These are phyloP conservation scores for Lepidocyrtoides sp. DNA, from an alignment of 2,888 invertebrate genomes.

Conservation along the genomic window DNA sequence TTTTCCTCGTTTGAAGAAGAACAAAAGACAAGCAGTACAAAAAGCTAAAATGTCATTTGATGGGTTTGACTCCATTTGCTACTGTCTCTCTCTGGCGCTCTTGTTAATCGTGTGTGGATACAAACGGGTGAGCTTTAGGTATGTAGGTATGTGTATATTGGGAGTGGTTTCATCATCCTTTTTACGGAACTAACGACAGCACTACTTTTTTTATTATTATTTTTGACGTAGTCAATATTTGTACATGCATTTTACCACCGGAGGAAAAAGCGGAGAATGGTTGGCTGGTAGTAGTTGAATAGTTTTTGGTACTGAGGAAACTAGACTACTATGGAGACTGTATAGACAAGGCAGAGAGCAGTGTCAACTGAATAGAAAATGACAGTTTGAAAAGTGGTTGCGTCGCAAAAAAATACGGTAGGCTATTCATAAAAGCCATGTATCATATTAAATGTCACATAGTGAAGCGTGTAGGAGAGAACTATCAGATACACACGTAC, in stretches of 20 bases:
- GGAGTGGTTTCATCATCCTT: no score
- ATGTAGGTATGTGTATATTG: no score
- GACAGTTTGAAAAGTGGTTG: conserved; percentile 70
- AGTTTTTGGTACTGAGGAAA: background rate
- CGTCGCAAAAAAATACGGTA: conserved; percentile 17
- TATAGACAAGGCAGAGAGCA: background rate
- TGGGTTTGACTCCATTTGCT: conserved; percentile 57
- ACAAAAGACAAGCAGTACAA: conserved; percentile 1
- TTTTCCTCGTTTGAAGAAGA: no score
- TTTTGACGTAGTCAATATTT: conserved; percentile 16
- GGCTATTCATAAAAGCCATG: background rate
- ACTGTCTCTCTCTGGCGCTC: conserved; percentile 1
- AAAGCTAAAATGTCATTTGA: conserved; percentile 59
- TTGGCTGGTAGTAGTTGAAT: background rate
- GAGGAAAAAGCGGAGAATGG: background rate
- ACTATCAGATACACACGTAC: no score
- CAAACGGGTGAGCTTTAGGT: no score
- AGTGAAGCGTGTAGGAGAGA: background rate
- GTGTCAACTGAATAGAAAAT: background rate
- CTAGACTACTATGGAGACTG: no score
- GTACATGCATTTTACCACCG: background rate
- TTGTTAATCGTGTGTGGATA: no score
- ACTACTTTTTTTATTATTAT: background rate
- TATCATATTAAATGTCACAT: conserved; percentile 20
- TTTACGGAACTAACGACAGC: background rate